Percentiles rank a stretch among this genome's conserved stretches.
These are phyloP conservation scores for Campoplex nolae DNA, from an alignment of 2,888 invertebrate genomes.

Conservation along the genomic window DNA sequence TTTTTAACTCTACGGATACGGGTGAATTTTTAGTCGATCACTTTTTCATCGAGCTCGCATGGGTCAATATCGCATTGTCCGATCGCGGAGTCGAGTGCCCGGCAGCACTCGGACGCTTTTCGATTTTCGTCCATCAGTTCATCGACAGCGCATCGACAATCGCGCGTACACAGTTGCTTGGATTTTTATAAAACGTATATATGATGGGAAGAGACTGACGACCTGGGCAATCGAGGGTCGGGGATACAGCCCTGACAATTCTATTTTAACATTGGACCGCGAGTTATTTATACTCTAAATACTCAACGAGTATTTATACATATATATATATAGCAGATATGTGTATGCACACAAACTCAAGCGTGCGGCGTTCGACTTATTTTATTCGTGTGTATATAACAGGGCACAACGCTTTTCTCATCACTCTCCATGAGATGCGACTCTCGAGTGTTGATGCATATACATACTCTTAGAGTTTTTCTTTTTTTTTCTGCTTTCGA, in stretches of 20 bases:
- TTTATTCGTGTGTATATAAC: conserved; percentile 70
- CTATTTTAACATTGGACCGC: conserved; percentile 80
- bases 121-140: conserved; percentile 39
- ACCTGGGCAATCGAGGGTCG: conserved; percentile 69
- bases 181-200: conserved; percentile 5
- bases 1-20: not conserved
- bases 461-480: conserved; percentile 35
- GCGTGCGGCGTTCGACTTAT: conserved; percentile 76
- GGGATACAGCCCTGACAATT: conserved; percentile 79
- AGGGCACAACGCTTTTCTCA: conserved; percentile 47
- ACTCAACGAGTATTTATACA: conserved; percentile 32
- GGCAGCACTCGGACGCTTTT: conserved; percentile 23
- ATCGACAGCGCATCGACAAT: conserved; percentile 35
- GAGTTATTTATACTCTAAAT: conserved; percentile 77
- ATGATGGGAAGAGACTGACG: conserved; percentile 29
- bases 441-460: conserved; percentile 32
- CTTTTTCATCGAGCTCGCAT: conserved; percentile 21
- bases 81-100: conserved; percentile 9
- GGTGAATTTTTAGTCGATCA: not conserved
- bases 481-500: conserved; percentile 35
- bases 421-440: conserved; percentile 31
- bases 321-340: not conserved
- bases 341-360: conserved; percentile 49
- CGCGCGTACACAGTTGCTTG: not conserved
- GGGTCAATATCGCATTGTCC: conserved; percentile 26